Base-by-base conservation (phyloP, 2,888 invertebrate genomes). In the Apotomis betuletana region DNA sequence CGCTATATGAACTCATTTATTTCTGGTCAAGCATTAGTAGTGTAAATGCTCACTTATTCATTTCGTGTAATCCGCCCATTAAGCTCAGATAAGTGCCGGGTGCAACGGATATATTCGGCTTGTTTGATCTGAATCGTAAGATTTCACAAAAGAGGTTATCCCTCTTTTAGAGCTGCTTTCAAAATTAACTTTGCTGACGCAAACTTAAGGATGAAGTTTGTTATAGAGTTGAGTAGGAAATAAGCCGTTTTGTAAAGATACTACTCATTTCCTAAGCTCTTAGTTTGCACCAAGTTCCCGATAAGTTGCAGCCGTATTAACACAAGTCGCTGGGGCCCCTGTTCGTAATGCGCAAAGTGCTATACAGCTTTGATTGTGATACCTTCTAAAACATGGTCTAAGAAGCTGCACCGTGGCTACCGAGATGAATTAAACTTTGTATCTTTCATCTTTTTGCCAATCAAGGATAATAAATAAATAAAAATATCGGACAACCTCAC, bases 61-160 rank as follows among this genome's bases (percentile, higher is more conserved):
- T 15, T 54, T 38, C 52, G 12, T 44, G 5, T 64, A 55, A 64
- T 64, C 64, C 55, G 46, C 9, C 46, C 55, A 65, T 65, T 65
- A 65, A 52, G 27, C 46, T 10, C 27, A 55, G 64, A 65, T 64
- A 64, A 65, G 64, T 65, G 64, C n/a, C 27, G 44, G 57, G 27
- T 65, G 65, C 65, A 55, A 46, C 55, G 44, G 64, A 65, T 57
- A 65, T 65, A 44, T 57, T 57, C 36, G 65, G 65, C 57, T 57
- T 65, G 65, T 65, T 65, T 65, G 65, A 65, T 65, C 55, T 65
- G 15, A 38, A 36, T 57, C 27, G 9, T 36, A n/a, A 36, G n/a
- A 44, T 9, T n/a, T 27, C 5, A 0, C 5, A 36, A 52, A 44
- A 6, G 9, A 0, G 46, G 46, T 8, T 54, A n/a, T n/a, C 1